Evolutionary conservation across 2,888 invertebrate genomes (phyloP), one percentile per base, ranked within the genome.

Genomic region (Erebia aethiops): DNA sequence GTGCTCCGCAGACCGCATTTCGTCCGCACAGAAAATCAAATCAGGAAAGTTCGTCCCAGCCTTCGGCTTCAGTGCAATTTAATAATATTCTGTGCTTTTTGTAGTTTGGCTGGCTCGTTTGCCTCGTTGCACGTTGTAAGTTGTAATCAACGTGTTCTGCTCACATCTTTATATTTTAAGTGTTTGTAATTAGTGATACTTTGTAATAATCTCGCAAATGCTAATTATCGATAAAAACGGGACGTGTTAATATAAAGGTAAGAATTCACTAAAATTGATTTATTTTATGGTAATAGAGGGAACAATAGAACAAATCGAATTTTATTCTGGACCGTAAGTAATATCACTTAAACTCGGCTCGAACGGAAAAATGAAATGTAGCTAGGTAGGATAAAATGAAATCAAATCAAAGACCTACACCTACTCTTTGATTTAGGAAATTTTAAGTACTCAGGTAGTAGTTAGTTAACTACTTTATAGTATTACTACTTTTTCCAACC

Each of bases 71-170:
- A 69, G 58, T 72, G 74, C 70, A 74, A 73, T 75, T 26, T 26
- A 72, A 75, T 73, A 73, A 72, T 76, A 72, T 75, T 72, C 71
- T 74, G 70, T 75, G 74, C 74, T 76, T 72, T 76, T 66, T 69
- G 72, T 74, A 69, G 69, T 67, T 75, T 70, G 72, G 67, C 69
- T 72, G 70, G 57, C 69, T 72, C 18, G 54, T 54, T 2, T 16
- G 54, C 57, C 65, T 71, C 70, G 68, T 58, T 71, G 62, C 61
- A 60, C 64, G 54, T 54, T 9, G 10, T 18, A 1, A 7, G n/a
- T n/a, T n/a, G n/a, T n/a, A 62, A 66, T 57, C 60, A 52, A 26
- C 58, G 41, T 58, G 51, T 49, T 58, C 41, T 70, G 60, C 5
- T 61, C 43, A 66, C 61, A 26, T 46, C 65, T 3, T 4, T 3